Percentiles rank a stretch among this genome's conserved stretches.
Evolutionary conservation across 1,140 invertebrate genomes (phyloP).

Genomic region (Bilobella aurantiaca): DNA sequence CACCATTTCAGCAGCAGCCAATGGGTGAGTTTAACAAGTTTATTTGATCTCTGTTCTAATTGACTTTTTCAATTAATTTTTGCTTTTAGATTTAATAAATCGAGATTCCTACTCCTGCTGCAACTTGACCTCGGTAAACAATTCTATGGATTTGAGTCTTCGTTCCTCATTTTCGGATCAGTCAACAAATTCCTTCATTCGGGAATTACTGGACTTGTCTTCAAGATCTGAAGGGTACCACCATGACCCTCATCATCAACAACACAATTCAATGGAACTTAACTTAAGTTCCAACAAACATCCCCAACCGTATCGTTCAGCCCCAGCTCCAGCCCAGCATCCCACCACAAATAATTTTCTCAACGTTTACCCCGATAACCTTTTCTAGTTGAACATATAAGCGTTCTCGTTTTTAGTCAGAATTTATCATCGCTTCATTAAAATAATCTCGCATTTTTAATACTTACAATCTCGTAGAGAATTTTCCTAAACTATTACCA

Average conservation of each 20-base stretch:
- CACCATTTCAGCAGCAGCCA: not conserved
- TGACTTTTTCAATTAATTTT: not conserved
- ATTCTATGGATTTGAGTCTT: conserved; percentile 1
- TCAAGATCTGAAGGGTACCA: not conserved
- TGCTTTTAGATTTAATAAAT: not conserved
- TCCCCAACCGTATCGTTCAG: not conserved
- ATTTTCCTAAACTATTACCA: too few relatives aligned
- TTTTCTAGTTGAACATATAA: not conserved
- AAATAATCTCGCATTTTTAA: not conserved
- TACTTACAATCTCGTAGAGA: not conserved
- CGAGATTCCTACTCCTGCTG: not conserved
- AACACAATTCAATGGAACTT: not conserved
- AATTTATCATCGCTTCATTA: not conserved
- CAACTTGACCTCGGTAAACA: not conserved
- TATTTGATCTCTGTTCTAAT: not conserved
- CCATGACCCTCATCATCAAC: not conserved
- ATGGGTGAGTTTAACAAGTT: conserved; percentile 1
- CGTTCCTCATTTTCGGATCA: conserved; percentile 3
- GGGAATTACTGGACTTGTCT: conserved; percentile 25
- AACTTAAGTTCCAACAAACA: not conserved
- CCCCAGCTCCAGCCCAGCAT: not conserved
- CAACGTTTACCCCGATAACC: not conserved
- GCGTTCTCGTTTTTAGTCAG: not conserved
- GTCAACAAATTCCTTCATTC: conserved; percentile 1
- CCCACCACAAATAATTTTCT: conserved; percentile 1